Evolutionary conservation across 2,888 invertebrate species (phyloP).

Genomic region (Pinctada fucata): DNA sequence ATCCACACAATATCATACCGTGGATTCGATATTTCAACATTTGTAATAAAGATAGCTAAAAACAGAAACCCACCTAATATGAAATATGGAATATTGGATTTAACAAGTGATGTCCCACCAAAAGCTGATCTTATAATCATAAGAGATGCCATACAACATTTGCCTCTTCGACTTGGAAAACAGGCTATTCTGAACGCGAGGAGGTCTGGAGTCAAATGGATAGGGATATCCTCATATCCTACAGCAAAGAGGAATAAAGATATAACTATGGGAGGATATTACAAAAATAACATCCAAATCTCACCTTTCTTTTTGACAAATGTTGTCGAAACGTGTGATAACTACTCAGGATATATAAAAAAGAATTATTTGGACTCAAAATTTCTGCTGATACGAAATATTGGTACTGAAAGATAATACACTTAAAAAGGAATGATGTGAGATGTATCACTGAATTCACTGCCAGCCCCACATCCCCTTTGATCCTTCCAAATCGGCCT

Average conservation of each 20-base stretch:
- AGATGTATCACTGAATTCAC: too few relatives aligned
- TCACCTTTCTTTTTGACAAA: neutral
- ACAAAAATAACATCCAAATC: neutral
- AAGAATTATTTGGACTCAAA: neutral
- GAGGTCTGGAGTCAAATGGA: neutral
- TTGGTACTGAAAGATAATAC: too few relatives aligned
- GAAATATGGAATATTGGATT: neutral
- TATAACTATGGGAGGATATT: neutral
- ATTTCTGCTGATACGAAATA: neutral
- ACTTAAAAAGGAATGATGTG: too few relatives aligned
- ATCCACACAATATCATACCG: neutral
- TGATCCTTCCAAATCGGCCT: too few relatives aligned
- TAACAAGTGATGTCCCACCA: neutral
- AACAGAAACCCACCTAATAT: neutral
- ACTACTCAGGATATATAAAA: neutral
- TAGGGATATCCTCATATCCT: neutral
- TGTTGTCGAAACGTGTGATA: neutral
- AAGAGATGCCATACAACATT: conserved; percentile 8
- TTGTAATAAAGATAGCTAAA: conserved; percentile 8
- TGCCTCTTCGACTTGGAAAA: neutral
- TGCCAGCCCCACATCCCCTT: too few relatives aligned
- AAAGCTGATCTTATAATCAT: conserved; percentile 12
- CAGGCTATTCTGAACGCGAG: neutral
- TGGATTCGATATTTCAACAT: conserved; percentile 1
- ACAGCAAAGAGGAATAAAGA: neutral